Percentiles rank a stretch among this genome's conserved stretches.
phyloP scores from a whole-genome alignment of 1,140 invertebrate species.

The Diprion similis region DNA sequence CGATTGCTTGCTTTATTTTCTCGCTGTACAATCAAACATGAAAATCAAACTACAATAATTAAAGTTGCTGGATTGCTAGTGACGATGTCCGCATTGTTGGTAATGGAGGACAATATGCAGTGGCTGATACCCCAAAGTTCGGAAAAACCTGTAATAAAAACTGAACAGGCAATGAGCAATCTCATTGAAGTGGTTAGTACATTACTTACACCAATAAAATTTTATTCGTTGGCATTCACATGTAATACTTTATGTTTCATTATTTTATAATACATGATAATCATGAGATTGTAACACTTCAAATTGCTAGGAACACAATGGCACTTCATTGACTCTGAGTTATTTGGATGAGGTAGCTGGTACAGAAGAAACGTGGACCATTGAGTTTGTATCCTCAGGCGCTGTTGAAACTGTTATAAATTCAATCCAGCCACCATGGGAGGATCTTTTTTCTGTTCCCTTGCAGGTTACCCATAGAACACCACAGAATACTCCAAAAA shows the following conservation, averaged over 20 bases:
- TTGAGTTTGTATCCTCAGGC: conserved; percentile 46
- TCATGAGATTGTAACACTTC: conserved; percentile 7
- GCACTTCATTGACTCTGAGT: conserved; percentile 41
- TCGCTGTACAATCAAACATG: conserved; percentile 46
- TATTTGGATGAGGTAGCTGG: conserved; percentile 53
- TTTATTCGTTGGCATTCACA: background rate
- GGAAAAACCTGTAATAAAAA: conserved; percentile 40
- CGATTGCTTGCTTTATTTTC: conserved; percentile 57
- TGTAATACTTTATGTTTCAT: conserved; percentile 14
- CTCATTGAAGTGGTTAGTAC: conserved; percentile 62
- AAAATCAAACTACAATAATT: conserved; percentile 40
- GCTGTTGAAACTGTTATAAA: conserved; percentile 53
- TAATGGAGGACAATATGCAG: conserved; percentile 53
- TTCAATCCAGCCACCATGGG: conserved; percentile 57
- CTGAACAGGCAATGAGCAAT: conserved; percentile 61
- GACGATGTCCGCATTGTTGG: conserved; percentile 47
- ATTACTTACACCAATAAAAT: background rate
- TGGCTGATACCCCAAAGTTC: conserved; percentile 52
- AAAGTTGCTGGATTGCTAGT: conserved; percentile 48
- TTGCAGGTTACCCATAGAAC: conserved; percentile 47
- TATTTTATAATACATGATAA: background rate
- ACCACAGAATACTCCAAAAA: background rate
- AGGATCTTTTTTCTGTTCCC: conserved; percentile 57
- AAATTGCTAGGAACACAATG: conserved; percentile 41
- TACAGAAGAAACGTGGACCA: conserved; percentile 49